These are phyloP conservation scores for Matsumyia berberina DNA, from an alignment of 2,888 invertebrate genomes.

Conservation along the genomic window DNA sequence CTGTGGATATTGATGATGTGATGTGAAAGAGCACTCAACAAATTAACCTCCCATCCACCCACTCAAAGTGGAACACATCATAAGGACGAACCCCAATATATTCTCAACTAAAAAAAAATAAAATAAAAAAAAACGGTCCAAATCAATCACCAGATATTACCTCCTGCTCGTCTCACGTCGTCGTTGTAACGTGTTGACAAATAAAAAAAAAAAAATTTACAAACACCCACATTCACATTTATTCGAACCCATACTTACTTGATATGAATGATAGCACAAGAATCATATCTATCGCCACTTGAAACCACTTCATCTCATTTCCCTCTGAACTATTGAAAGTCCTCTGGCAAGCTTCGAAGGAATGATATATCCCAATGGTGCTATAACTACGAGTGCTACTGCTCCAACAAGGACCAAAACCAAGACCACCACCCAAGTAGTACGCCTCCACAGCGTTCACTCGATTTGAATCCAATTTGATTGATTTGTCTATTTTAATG, in stretches of 20 bases:
- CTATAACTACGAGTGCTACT: constrained; percentile 42
- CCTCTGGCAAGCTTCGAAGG: constrained; percentile 76
- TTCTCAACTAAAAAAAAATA: constrained; percentile 19
- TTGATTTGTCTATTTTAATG: constrained; percentile 72
- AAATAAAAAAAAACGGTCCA: constrained; percentile 12
- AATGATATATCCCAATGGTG: constrained; percentile 73
- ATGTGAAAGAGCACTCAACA: constrained; percentile 62
- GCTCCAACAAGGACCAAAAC: constrained; percentile 43
- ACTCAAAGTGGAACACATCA: neutral
- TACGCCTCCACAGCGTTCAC: constrained; percentile 70
- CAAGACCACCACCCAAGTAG: constrained; percentile 63
- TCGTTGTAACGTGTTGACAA: constrained; percentile 2
- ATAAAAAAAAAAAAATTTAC: neutral
- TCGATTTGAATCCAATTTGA: constrained; percentile 76
- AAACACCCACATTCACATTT: neutral
- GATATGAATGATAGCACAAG: constrained; percentile 85
- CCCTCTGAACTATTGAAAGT: constrained; percentile 82
- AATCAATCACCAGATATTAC: constrained; percentile 55
- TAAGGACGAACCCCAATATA: constrained; percentile 28
- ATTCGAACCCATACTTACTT: constrained; percentile 81
- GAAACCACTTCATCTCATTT: constrained; percentile 85
- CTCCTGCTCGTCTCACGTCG: neutral
- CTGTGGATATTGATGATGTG: constrained; percentile 48
- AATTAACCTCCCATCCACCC: constrained; percentile 44
- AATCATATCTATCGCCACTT: constrained; percentile 85